Evolutionary conservation across 2,113 vertebrate species (phyloP).

Genomic region (Caranx ignobilis): DNA sequence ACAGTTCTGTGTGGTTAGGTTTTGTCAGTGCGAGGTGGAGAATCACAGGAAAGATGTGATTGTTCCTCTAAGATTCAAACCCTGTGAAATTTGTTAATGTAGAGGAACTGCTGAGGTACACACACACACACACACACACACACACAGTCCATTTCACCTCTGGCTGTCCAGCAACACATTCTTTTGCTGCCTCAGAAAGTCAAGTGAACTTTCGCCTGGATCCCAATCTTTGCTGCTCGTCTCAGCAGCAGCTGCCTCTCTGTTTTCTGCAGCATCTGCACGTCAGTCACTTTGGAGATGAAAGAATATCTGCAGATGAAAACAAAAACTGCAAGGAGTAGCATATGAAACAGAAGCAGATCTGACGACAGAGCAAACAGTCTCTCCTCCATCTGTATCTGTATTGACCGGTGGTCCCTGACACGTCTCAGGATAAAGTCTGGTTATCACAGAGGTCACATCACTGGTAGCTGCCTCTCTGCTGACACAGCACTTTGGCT

Average conservation of each 20-base stretch:
- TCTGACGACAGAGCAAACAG: slow-evolving; percentile 8
- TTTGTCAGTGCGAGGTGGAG: no score
- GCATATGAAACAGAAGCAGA: not conserved
- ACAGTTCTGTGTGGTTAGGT: no score
- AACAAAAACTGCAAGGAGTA: not conserved
- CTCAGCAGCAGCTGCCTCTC: not conserved
- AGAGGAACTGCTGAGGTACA: not conserved
- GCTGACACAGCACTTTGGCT: slow-evolving; percentile 36
- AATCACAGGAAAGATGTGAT: not conserved
- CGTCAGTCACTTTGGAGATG: not conserved
- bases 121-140: slow-evolving; percentile 19
- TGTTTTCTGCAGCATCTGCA: not conserved
- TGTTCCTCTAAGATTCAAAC: slow-evolving; percentile 3
- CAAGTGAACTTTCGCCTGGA: slow-evolving; percentile 37
- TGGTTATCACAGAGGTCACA: slow-evolving; percentile 20
- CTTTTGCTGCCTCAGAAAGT: slow-evolving; percentile 15
- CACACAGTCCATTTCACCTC: slow-evolving; percentile 16
- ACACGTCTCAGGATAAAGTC: slow-evolving; percentile 36
- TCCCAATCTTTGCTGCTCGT: not conserved
- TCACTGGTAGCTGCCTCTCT: not conserved
- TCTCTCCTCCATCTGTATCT: not conserved
- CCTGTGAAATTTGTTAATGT: not conserved
- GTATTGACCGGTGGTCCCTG: slow-evolving; percentile 19
- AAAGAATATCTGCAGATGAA: not conserved
- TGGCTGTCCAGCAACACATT: slow-evolving; percentile 37